A percentile compares a stretch with the other conserved stretches of the same genome.
phyloP scores from a whole-genome alignment of 2,797 vertebrate genomes.

The Kryptolebias ocellatus region DNA sequence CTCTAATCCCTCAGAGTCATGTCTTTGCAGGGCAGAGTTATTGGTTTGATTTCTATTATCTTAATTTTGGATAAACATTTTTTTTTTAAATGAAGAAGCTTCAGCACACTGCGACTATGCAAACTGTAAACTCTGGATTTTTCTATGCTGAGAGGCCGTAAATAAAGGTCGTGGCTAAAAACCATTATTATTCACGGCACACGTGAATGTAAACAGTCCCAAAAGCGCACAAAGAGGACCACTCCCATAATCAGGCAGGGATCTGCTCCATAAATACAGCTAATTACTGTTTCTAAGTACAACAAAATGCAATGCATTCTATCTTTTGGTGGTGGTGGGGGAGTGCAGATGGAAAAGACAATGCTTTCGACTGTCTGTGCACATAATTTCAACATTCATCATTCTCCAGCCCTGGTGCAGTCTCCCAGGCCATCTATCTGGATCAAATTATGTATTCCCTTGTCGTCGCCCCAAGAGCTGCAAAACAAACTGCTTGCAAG shows the following conservation, averaged over 20 bases:
- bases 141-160: background rate
- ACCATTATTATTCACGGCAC: slow-evolving; percentile 2
- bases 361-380: slow-evolving; percentile 23
- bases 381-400: slow-evolving; percentile 50
- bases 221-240: slow-evolving; percentile 57
- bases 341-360: slow-evolving; percentile 9
- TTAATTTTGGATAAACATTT: background rate
- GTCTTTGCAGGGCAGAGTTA: background rate
- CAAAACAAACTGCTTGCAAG: slow-evolving; percentile 64
- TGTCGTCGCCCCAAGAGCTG: slow-evolving; percentile 62
- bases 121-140: background rate
- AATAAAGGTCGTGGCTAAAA: slow-evolving; percentile 2
- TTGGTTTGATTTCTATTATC: background rate
- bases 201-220: slow-evolving; percentile 50
- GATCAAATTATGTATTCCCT: slow-evolving; percentile 77
- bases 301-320: slow-evolving; percentile 1
- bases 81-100: background rate
- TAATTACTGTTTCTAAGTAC: slow-evolving; percentile 18
- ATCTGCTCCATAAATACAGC: slow-evolving; percentile 12
- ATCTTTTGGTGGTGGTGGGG: background rate
- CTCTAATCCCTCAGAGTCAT: slow-evolving; percentile 24
- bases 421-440: slow-evolving; percentile 62
- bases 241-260: slow-evolving; percentile 41
- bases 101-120: background rate
- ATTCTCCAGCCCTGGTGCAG: slow-evolving; percentile 60